Conservation (phyloP, 2,797 vertebrate genomes). For the Scarus forsteni region DNA sequence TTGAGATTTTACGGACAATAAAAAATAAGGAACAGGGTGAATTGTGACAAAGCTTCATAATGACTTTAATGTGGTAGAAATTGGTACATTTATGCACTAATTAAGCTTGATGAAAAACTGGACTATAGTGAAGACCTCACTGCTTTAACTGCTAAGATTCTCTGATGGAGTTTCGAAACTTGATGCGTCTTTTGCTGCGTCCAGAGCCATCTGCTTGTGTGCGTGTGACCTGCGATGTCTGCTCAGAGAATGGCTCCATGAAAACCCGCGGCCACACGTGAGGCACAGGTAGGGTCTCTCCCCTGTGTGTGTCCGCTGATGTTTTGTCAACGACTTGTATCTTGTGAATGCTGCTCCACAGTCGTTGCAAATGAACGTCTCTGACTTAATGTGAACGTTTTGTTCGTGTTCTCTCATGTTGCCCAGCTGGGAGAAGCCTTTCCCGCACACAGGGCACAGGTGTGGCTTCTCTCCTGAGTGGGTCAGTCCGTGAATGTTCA, state of each 20-base stretch:
- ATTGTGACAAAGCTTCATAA: neutral
- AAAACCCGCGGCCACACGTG: slow-evolving; percentile 60
- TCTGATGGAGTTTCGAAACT: slow-evolving; percentile 43
- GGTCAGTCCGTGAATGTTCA: slow-evolving; percentile 63
- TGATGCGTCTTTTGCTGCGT: slow-evolving; percentile 22
- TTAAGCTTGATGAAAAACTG: slow-evolving; percentile 1
- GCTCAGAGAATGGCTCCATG: slow-evolving; percentile 74
- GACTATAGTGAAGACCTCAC: neutral
- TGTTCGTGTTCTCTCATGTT: slow-evolving; percentile 80
- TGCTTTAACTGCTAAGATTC: slow-evolving; percentile 1
- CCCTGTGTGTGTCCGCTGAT: slow-evolving; percentile 76
- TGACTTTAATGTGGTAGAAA: neutral
- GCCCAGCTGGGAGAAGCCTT: slow-evolving; percentile 79
- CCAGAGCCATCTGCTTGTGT: slow-evolving; percentile 58
- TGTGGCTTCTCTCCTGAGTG: slow-evolving; percentile 79
- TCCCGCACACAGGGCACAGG: slow-evolving; percentile 76
- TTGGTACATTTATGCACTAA: neutral
- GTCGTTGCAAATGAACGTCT: slow-evolving; percentile 68
- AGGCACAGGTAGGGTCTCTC: slow-evolving; percentile 71
- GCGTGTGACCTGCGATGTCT: slow-evolving; percentile 71
- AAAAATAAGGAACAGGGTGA: slow-evolving; percentile 4
- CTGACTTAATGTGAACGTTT: slow-evolving; percentile 71
- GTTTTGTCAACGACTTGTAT: slow-evolving; percentile 71
- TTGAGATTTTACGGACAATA: slow-evolving; percentile 5
- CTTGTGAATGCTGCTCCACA: slow-evolving; percentile 73